These are phyloP conservation scores for Syngnathus floridae DNA, from an alignment of 2,113 vertebrate species.

Conservation along the genomic window DNA sequence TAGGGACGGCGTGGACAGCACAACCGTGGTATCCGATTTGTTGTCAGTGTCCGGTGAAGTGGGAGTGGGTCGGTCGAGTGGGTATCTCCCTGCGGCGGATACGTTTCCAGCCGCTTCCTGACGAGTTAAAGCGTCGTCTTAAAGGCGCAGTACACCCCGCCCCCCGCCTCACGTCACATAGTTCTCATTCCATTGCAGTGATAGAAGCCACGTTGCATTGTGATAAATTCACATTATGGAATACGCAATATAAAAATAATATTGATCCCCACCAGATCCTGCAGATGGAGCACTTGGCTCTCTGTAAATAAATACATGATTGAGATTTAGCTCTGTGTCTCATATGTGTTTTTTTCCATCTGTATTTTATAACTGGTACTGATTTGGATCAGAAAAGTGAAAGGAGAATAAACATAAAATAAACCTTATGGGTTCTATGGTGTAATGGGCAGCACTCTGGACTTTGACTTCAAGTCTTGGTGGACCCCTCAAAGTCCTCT, in stretches of 20 bases:
- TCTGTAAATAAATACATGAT: too few relatives aligned
- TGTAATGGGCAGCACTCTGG: not conserved
- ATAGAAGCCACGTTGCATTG: not conserved
- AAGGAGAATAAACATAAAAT: too few relatives aligned
- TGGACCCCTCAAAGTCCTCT: not conserved
- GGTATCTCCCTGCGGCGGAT: slow-evolving; percentile 57
- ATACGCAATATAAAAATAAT: not conserved
- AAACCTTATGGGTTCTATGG: not conserved
- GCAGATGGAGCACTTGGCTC: too few relatives aligned
- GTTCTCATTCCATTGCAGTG: not conserved
- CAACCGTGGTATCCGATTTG: slow-evolving; percentile 2
- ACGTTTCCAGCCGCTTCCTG: slow-evolving; percentile 64
- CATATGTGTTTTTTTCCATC: too few relatives aligned
- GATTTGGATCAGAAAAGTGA: too few relatives aligned
- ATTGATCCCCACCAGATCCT: too few relatives aligned
- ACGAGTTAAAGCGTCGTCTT: slow-evolving; percentile 56
- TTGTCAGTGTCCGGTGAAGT: not conserved
- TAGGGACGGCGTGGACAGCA: not conserved
- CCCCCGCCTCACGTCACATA: not conserved
- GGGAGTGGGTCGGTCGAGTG: slow-evolving; percentile 27
- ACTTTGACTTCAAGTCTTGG: not conserved
- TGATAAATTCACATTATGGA: not conserved
- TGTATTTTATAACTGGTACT: too few relatives aligned
- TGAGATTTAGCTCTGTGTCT: too few relatives aligned
- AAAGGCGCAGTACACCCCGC: slow-evolving; percentile 55